Evolutionary conservation across 2,888 invertebrate species (phyloP).

Genomic region (Tipula vernalis): DNA sequence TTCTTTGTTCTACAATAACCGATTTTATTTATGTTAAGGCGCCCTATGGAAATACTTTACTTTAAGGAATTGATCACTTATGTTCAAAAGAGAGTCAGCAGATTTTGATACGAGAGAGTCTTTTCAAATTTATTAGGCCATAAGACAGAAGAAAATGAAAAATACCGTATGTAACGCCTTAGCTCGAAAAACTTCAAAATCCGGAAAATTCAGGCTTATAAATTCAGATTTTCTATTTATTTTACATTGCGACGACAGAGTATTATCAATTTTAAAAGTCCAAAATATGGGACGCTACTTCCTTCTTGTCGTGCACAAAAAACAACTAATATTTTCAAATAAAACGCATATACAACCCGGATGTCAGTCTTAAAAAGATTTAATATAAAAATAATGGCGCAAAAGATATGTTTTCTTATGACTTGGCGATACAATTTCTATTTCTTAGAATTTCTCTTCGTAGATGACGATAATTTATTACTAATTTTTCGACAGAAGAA

Average conservation of each 20-base stretch:
- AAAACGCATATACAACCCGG: background rate
- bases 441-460: background rate
- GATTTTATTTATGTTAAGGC: no score
- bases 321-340: background rate
- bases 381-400: background rate
- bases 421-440: background rate
- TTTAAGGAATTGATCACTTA: no score
- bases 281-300: background rate
- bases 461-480: background rate
- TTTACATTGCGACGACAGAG: background rate
- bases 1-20: no score
- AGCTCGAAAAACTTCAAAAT: no score
- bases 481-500: background rate
- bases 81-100: no score
- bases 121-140: no score
- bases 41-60: no score
- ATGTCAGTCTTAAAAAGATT: background rate
- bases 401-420: background rate
- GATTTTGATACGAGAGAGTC: no score
- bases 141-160: no score
- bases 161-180: no score
- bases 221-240: background rate
- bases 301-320: background rate
- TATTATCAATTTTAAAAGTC: background rate
- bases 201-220: no score